Base-by-base conservation (phyloP, 1,140 invertebrate species). In the Mycetomoellerius zeteki region DNA sequence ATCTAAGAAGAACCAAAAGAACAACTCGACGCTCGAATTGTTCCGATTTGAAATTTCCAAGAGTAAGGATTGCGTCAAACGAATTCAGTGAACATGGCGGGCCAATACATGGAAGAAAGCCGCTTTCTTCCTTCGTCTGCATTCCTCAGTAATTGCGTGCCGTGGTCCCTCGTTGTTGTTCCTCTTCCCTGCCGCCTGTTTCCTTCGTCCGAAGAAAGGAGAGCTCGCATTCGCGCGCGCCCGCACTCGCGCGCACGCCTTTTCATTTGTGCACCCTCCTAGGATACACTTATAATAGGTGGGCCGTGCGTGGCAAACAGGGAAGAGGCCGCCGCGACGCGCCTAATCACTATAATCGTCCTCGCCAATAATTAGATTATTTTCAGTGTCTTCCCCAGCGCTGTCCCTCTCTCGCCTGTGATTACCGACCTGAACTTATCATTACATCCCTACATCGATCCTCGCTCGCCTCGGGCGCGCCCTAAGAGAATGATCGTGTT, bases 341-440 rank as follows among this genome's bases (percentile, higher is more conserved):
- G 72, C 85, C 78, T 90, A 92, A 92, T 92, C 88, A 92, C 91
- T 92, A 92, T 92, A 91, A 92, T 91, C 90, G 91, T 85, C 87
- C 77, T 58, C 86, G 87, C 52, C 85, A 91, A 91, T 92, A 92
- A 92, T 92, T 92, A 92, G 91, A 92, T 92, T 92, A 92, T 91
- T 92, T 91, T 91, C 88, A 91, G 86, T 89, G 86, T 89, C 89
- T 90, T 90, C 37, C 37, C 76, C 54, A 73, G 33, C 76, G 78
- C 62, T 88, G 81, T 90, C 77, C 64, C 76, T 60, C 81, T 64
- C 65, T 73, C 80, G 52, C 64, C 73, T 30, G 75, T 91, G 87
- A 91, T 90, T 86, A 76, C 86, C 56, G 16, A 52, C 6, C 62
- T 54, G 84, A 91, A 91, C 78, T 92, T 92, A 92, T 91, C 90